Evolutionary conservation across 2,797 vertebrate species (phyloP).

Genomic region (Sebastes baramenuke): DNA sequence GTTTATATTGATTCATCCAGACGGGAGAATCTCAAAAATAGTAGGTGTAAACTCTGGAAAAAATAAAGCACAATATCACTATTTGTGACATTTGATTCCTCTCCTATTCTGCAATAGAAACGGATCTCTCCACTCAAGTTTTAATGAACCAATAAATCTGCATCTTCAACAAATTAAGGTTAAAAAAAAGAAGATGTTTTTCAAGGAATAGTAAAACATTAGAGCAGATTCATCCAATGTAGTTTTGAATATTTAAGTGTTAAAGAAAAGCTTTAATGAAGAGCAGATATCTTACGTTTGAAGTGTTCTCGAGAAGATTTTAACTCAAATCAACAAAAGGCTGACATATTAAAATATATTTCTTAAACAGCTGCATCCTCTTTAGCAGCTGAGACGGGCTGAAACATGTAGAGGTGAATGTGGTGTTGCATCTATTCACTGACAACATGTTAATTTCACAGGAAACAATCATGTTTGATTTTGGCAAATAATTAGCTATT

Average conservation of each 20-base stretch:
- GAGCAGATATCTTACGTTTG: not conserved
- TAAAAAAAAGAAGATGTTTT: not conserved
- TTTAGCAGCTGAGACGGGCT: not conserved
- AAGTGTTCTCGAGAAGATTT: not conserved
- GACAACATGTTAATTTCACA: not conserved
- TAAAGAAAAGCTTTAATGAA: not conserved
- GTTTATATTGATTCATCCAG: not conserved
- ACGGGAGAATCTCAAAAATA: not conserved
- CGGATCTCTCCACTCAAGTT: not conserved
- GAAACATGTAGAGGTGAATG: not conserved
- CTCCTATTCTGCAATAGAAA: not conserved
- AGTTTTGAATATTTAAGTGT: not conserved
- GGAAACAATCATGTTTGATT: not conserved
- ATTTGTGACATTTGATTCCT: not conserved
- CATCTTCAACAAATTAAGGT: not conserved
- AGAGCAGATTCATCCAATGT: not conserved
- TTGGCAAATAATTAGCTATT: not conserved
- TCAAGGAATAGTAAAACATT: not conserved
- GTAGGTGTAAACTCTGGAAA: not conserved
- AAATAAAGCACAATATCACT: not conserved
- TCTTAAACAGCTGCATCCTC: not conserved
- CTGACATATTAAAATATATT: not conserved
- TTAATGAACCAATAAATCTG: not conserved
- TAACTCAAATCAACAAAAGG: not conserved
- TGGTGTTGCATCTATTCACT: not conserved